A percentile compares a stretch with the other conserved stretches of the same genome.
Conservation (phyloP, 2,888 invertebrate genomes). For the Himalopsyche kuldschensis region DNA sequence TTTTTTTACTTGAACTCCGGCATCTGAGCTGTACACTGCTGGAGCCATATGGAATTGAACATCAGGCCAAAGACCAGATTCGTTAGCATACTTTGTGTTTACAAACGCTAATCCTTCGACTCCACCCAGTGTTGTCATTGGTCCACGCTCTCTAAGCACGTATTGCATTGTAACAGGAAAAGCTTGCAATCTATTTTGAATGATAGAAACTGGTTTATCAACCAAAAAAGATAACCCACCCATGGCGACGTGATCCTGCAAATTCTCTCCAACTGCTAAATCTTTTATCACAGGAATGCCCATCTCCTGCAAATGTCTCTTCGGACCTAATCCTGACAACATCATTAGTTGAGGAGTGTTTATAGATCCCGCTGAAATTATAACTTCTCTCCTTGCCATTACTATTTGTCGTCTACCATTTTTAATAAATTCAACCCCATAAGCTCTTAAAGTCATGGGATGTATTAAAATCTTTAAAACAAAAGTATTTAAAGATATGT, state of each 20-base stretch:
- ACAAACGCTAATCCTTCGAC: constrained; percentile 87
- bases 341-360: constrained; percentile 90
- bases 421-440: constrained; percentile 78
- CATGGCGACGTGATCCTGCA: constrained; percentile 88
- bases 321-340: constrained; percentile 84
- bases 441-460: constrained; percentile 72
- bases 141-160: constrained; percentile 75
- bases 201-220: constrained; percentile 81
- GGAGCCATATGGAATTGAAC: constrained; percentile 93
- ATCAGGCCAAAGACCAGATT: constrained; percentile 79
- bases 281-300: constrained; percentile 76
- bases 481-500: constrained; percentile 78
- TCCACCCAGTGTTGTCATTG: constrained; percentile 85
- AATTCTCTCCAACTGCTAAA: constrained; percentile 76
- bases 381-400: constrained; percentile 78
- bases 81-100: constrained; percentile 81
- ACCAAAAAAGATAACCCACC: constrained; percentile 79
- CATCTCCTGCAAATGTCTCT: constrained; percentile 66
- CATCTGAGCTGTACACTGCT: constrained; percentile 81
- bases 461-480: constrained; percentile 77
- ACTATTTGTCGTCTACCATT: constrained; percentile 71
- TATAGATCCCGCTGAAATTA: constrained; percentile 87
- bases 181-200: constrained; percentile 77
- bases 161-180: constrained; percentile 80
- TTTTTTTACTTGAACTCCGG: constrained; percentile 72